Conservation (phyloP, 2,113 vertebrate genomes). For the Microtus oregoni region DNA sequence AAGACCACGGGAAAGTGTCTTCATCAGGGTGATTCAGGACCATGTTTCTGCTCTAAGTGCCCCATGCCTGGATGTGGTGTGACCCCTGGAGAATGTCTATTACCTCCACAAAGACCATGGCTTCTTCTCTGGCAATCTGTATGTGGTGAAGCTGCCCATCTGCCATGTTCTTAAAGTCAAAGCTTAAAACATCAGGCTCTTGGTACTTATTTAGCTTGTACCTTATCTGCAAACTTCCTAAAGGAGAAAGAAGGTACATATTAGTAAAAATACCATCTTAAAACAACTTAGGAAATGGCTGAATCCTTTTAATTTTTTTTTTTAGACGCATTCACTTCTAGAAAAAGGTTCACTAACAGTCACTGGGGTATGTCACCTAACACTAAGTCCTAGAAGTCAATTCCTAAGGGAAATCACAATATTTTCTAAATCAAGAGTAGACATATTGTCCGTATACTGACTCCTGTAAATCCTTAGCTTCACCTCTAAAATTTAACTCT, state of each 20-base stretch:
- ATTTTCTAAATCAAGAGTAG: conserved; percentile 55
- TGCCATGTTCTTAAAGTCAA: conserved; percentile 87
- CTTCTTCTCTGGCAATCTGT: conserved; percentile 88
- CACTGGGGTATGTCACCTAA: neutral
- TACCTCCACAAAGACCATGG: conserved; percentile 89
- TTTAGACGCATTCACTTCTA: conserved; percentile 1
- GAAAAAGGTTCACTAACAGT: neutral
- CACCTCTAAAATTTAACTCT: neutral
- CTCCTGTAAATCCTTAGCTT: neutral
- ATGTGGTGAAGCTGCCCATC: conserved; percentile 89
- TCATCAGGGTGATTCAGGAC: neutral
- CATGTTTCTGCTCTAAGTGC: neutral
- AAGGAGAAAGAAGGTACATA: neutral
- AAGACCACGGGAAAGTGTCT: too few relatives aligned
- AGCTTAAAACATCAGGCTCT: conserved; percentile 87
- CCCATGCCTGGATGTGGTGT: neutral
- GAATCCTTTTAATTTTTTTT: neutral
- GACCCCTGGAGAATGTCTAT: neutral
- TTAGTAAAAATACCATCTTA: conserved; percentile 28
- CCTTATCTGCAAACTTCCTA: conserved; percentile 91
- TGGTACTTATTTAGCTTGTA: conserved; percentile 89
- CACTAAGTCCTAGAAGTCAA: neutral
- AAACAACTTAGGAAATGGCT: neutral
- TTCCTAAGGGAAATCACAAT: neutral
- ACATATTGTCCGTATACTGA: neutral